phyloP scores from a whole-genome alignment of 2,797 vertebrate genomes.

The Anabacerthia variegaticeps region DNA sequence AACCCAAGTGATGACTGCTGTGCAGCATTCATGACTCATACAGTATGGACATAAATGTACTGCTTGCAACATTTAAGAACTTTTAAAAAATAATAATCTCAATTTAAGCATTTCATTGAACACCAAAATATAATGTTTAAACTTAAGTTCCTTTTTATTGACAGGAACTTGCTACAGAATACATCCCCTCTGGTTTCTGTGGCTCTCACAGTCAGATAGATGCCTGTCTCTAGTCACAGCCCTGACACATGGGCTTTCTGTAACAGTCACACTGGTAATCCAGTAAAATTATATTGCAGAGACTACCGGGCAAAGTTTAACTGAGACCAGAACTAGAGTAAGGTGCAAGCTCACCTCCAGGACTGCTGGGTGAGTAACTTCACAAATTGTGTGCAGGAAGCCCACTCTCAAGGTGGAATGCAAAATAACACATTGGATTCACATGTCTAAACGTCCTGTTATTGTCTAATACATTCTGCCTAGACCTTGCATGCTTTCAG shows the following conservation, averaged over 20 bases:
- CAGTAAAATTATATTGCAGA: neutral
- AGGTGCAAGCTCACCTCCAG: neutral
- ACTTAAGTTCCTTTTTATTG: neutral
- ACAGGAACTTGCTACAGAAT: neutral
- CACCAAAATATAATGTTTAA: neutral
- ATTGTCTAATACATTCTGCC: neutral
- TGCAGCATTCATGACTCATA: neutral
- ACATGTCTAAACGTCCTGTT: neutral
- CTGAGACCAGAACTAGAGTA: neutral
- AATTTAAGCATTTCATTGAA: neutral
- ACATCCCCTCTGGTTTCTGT: neutral
- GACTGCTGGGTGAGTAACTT: neutral
- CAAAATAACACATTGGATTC: neutral
- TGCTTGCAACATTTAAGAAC: neutral
- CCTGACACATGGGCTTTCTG: neutral
- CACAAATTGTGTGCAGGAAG: neutral
- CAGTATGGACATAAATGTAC: neutral
- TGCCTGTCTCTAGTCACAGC: neutral
- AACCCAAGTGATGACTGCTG: neutral
- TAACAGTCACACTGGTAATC: neutral
- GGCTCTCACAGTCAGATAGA: neutral
- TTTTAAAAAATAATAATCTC: neutral
- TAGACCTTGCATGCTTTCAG: neutral
- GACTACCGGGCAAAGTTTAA: neutral
- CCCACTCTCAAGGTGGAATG: neutral